Base-by-base conservation (phyloP, 2,888 invertebrate species). In the Troilus luridus region DNA sequence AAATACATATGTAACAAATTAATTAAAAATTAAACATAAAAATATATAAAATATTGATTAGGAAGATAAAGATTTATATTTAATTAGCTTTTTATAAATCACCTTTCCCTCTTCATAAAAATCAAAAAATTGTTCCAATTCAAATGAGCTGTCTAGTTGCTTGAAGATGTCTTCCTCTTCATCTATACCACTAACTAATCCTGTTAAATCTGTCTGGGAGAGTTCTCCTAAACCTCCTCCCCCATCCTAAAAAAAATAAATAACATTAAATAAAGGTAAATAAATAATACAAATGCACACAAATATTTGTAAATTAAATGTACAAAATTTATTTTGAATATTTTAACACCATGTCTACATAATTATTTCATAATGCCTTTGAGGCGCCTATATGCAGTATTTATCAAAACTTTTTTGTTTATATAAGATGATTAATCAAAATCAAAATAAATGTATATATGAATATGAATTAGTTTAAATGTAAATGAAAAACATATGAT, bases 91-190 rank as follows among this genome's bases (percentile, higher is more conserved):
- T 85, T 85, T 85, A 85, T 85, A 58, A 72, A 77, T 91, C 92
- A 94, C 94, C 93, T 94, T 94, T 89, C 93, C 93, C 72, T 93
- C 93, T 67, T 92, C 93, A 91, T 93, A 93, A 91, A 93, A 93
- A 92, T 94, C 94, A 92, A 94, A 94, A 92, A 94, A 94, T 91
- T 94, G 94, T 93, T 98, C 98, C 93, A 98, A 96, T 94, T 98
- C 98, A 93, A 98, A 98, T 92, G 97, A 96, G 91, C 97, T 96
- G 93, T 98, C 98, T 85, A 97, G 95, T 94, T 97, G 97, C 93
- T 97, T 97, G 93, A 97, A 96, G 92, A 97, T 96, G 93, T 97
- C 97, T 93, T 97, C 97, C 90, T 95, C 95, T 92, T 95, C 95
- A 90, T 96, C 95, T 88, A 96, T 94, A 0, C 95, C 95, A 8